Evolutionary conservation across 2,888 invertebrate species (phyloP), one percentile per base, ranked within the genome.

Genomic region (Lymantria dispar): DNA sequence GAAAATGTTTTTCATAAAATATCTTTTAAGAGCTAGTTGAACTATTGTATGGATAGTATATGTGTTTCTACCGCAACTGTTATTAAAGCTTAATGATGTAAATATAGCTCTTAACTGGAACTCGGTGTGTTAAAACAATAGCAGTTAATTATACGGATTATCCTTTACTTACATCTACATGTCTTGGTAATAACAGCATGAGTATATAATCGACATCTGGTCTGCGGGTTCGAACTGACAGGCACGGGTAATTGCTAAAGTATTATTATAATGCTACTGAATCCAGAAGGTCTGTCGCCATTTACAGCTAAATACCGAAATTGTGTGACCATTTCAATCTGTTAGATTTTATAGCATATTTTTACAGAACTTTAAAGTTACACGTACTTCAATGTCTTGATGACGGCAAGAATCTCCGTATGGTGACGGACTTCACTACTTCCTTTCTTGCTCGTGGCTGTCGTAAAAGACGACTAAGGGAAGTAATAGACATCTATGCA

Each of bases 241-340:
- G 68, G 53, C 68, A 65, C 58, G 64, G 68, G 70, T 77, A 82
- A 83, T 79, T 79, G 74, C 73, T 72, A 74, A 74, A 77, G 76
- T 77, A 82, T 77, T 78, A 78, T 81, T 78, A 79, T 78, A 78
- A 80, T 69, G 85, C 86, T 86, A 85, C 87, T 80, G 87, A 75
- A 81, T 78, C 72, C 77, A 76, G 74, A 79, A 78, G 76, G 76
- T 72, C 73, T 64, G 60, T 54, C 65, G 61, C 56, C 59, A 5
- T 64, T 64, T 74, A 69, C 65, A 59, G 65, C 65, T 73, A 76
- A 77, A 72, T 69, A 66, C 65, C 57, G 60, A 58, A 54, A 72
- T 65, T 74, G 76, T 78, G 79, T 72, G 79, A 82, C 57, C 58
- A 66, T 73, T 74, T 70, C 66, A 67, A 68, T 62, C 54, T 53